phyloP scores from a whole-genome alignment of 2,888 invertebrate genomes.

The Zootermopsis nevadensis region DNA sequence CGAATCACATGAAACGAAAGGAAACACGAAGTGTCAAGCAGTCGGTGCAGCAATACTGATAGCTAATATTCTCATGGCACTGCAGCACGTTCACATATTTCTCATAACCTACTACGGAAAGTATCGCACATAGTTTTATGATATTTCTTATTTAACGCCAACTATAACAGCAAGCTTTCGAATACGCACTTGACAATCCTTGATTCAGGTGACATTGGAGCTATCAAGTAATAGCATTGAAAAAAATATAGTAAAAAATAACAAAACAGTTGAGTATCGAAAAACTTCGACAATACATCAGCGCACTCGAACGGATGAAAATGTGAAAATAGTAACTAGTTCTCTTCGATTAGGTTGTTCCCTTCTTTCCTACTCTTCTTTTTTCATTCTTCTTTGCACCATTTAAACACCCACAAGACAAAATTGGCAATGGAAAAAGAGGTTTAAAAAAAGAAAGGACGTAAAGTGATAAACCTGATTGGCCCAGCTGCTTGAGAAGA shows the following conservation, averaged over 20 bases:
- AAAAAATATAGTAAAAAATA: slow-evolving; percentile 18
- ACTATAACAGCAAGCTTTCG: not conserved
- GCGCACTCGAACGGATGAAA: slow-evolving; percentile 46
- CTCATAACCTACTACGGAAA: not conserved
- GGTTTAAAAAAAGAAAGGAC: slow-evolving; percentile 41
- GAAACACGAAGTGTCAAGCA: slow-evolving; percentile 27
- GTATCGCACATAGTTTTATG: not conserved
- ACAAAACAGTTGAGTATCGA: slow-evolving; percentile 45
- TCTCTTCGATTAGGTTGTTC: slow-evolving; percentile 34
- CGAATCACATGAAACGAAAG: slow-evolving; percentile 3
- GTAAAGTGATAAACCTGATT: slow-evolving; percentile 35
- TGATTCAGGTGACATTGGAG: slow-evolving; percentile 25
- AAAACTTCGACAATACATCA: slow-evolving; percentile 45
- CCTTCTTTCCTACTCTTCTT: slow-evolving; percentile 30
- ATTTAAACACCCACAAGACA: slow-evolving; percentile 47
- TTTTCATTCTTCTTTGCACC: slow-evolving; percentile 39
- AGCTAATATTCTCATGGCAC: slow-evolving; percentile 45
- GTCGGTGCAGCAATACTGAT: slow-evolving; percentile 28
- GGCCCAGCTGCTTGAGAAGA: slow-evolving; percentile 31
- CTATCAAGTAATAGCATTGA: slow-evolving; percentile 29
- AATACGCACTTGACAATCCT: slow-evolving; percentile 1
- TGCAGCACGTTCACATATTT: slow-evolving; percentile 35
- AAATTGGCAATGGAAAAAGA: slow-evolving; percentile 46
- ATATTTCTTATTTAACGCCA: slow-evolving; percentile 18
- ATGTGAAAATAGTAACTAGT: slow-evolving; percentile 30